Percentiles rank a stretch among this genome's conserved stretches.
Conservation (phyloP, 2,113 vertebrate genomes). For the Brachypodius melanocephalos region DNA sequence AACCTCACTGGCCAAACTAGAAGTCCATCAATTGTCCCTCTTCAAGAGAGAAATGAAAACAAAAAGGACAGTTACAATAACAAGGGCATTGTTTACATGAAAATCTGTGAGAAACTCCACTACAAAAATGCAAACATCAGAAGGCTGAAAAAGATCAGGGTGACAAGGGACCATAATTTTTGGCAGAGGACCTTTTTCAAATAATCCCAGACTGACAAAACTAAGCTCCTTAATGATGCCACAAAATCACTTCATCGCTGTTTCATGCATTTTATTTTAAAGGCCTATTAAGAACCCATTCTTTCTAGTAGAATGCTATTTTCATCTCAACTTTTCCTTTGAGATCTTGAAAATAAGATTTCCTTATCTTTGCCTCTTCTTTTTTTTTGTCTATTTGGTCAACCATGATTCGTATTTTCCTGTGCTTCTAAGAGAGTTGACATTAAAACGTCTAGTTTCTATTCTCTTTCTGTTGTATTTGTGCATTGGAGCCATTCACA, state of each 20-base stretch:
- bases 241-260: not conserved
- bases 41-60: no score
- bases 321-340: not conserved
- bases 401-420: not conserved
- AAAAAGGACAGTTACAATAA: no score
- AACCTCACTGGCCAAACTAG: no score
- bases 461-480: slow-evolving; percentile 13
- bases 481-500: not conserved
- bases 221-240: not conserved
- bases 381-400: not conserved
- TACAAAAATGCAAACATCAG: no score
- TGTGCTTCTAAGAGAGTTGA: not conserved
- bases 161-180: not conserved
- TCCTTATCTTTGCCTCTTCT: not conserved
- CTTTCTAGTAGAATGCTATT: slow-evolving; percentile 8
- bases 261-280: not conserved
- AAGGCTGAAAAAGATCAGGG: no score
- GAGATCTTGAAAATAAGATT: slow-evolving; percentile 19
- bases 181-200: not conserved
- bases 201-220: not conserved
- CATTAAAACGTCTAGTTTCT: not conserved
- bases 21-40: no score
- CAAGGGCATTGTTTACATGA: no score
- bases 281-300: slow-evolving; percentile 17
- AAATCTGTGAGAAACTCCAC: no score